A percentile compares a stretch with the other conserved stretches of the same genome.
phyloP scores from a whole-genome alignment of 53 echinoderm and acorn worm species.

The Paelopatides confundens region DNA sequence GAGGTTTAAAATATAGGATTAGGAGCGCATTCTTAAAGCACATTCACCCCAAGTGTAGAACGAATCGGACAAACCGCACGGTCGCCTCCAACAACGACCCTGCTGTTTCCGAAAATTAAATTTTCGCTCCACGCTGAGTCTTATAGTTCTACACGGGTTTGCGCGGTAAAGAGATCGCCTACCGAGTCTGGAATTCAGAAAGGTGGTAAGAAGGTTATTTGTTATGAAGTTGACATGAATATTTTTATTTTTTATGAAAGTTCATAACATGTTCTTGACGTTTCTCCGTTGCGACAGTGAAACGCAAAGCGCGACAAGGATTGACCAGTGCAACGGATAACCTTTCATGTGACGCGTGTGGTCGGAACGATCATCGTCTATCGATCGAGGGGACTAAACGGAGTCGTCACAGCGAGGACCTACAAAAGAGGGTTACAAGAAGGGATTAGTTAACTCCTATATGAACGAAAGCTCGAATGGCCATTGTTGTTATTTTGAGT shows the following conservation, averaged over 20 bases:
- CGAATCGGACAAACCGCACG: conserved; percentile 33
- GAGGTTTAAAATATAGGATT: too few species aligned
- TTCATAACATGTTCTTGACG: conserved; percentile 15
- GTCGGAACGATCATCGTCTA: conserved; percentile 1
- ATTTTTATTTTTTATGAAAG: conserved; percentile 23
- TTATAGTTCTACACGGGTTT: not conserved
- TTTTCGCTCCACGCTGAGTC: conserved; percentile 47
- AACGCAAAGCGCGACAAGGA: conserved; percentile 30
- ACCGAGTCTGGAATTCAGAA: conserved; percentile 25
- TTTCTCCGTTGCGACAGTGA: not conserved
- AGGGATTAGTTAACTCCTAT: not conserved
- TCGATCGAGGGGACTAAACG: not conserved
- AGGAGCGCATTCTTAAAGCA: conserved; percentile 43
- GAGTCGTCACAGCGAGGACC: not conserved
- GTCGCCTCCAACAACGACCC: conserved; percentile 33
- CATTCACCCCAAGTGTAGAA: conserved; percentile 25
- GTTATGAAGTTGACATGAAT: conserved; percentile 45
- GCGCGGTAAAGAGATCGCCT: conserved; percentile 19
- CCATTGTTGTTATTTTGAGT: not conserved
- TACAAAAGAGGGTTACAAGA: not conserved
- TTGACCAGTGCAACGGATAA: conserved; percentile 28
- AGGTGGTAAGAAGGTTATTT: conserved; percentile 27
- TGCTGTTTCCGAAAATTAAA: conserved; percentile 48
- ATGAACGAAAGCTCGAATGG: not conserved
- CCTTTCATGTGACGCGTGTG: conserved; percentile 36